Base-by-base conservation (phyloP, 2,888 invertebrate species). In the Trissolcus japonicus region DNA sequence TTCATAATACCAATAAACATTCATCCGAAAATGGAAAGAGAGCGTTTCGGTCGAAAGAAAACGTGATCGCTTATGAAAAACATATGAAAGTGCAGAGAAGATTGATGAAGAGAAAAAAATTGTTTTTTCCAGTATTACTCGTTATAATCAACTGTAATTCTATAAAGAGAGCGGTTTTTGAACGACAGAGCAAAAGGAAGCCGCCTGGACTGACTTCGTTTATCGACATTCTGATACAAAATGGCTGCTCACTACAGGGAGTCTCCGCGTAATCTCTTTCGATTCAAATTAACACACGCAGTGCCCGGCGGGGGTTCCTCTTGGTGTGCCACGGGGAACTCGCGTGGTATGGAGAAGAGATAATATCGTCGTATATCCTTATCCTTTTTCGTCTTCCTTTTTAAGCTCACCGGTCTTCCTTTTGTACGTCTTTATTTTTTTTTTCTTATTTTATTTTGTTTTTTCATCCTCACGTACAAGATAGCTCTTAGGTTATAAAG, bases 231-330 rank as follows among this genome's bases (percentile, higher is more conserved):
- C 88, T 87, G 85, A 87, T 89, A 89, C 87, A 89, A 89, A 88
- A 89, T 89, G 88, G 88, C 88, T 87, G 87, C 87, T 86, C 89
- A 78, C 89, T 82, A 82, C 86, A 86, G 88, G 88, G 87, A 83
- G 87, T 83, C 88, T 74, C 84, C 85, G 91, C 91, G 91, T 91
- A 91, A 91, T 91, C 91, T 91, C 90, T 89, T 89, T 85, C 90
- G 90, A 91, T 91, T 91, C 91, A 91, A 91, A 91, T 91, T 91
- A 91, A 91, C 91, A 91, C 91, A 90, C 89, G 89, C 88, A 86
- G 89, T 81, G 89, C 86, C 77, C 87, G 77, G 81, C 81, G 81
- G 84, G 84, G 81, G 83, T 82, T 74, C 75, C 78, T 78, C 80
- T 78, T 79, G 78, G 78, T 79, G 81, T 83, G 84, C 83, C 82